Base-by-base conservation (phyloP, 2,888 invertebrate genomes). In the Odontocolon sp. region DNA sequence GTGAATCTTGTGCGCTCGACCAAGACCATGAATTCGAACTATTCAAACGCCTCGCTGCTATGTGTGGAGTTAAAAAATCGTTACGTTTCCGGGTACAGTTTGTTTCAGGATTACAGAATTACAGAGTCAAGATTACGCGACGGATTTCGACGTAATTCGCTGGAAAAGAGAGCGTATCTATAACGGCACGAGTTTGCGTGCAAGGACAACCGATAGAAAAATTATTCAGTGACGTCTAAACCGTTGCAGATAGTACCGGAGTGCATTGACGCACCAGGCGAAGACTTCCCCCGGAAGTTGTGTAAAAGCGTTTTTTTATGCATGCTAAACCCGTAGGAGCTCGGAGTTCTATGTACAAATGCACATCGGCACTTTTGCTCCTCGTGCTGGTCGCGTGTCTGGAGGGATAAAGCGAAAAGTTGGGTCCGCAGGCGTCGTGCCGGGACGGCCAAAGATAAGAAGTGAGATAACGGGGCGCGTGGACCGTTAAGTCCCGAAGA, bases 351-450 rank as follows among this genome's bases (percentile, higher is more conserved):
- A 40, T 0, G 42, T 21, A 21, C 16, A 47, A 18, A 45, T 56
- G 36, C 68, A 11, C 23, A 45, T 31, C 31, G 47, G 52, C 56
- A 66, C n/a, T n/a, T n/a, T 66, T 67, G 40, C 52, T 45, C 61
- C n/a, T 11, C 52, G 47, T 31, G 40, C n/a, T 52, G 52, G 70
- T 76, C 77, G 77, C 79, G 79, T 79, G 77, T 79, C 74, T 45
- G 71, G 36, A n/a, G 42, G 67, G 16, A 61, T 31, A 67, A 47
- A 66, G 26, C 31, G 18, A 42, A 56, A 36, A 67, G 63, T 56
- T 42, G 33, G 28, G 45, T 38, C 47, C 66, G 23, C 61, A 28
- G 31, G 67, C 28, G 28, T 66, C 56, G 40, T 28, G 38, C 18
- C 50, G 26, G 28, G 56, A 40, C 57, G 69, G 52, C 42, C 33